Evolutionary conservation across 1,140 invertebrate genomes (phyloP).

Genomic region (Papilio xuthus): DNA sequence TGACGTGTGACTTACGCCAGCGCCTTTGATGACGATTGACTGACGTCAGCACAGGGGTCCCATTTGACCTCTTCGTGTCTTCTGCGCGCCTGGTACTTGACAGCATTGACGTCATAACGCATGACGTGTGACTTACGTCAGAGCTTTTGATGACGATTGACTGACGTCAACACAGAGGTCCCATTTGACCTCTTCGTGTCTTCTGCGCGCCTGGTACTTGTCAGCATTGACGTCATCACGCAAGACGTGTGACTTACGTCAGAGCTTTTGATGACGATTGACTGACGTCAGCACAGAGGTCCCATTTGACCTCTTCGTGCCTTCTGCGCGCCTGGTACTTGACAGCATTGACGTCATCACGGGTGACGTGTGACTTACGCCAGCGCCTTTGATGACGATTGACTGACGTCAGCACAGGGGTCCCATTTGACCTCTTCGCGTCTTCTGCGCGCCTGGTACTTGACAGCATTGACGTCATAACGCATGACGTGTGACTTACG

Average conservation of each 20-base stretch:
- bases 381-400: background rate
- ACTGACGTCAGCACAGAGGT: no score
- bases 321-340: no score
- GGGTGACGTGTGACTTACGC: no score
- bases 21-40: background rate
- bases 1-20: slow-evolving; percentile 14
- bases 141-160: background rate
- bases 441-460: slow-evolving; percentile 69
- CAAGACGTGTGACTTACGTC: no score
- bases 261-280: background rate
- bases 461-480: slow-evolving; percentile 9
- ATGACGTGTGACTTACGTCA: slow-evolving; percentile 12
- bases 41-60: slow-evolving; percentile 28
- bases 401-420: background rate
- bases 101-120: slow-evolving; percentile 6
- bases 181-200: no score
- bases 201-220: no score
- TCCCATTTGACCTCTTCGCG: slow-evolving; percentile 62
- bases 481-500: slow-evolving; percentile 1
- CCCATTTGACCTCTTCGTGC: no score
- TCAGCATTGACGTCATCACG: no score
- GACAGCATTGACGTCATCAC: no score
- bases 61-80: slow-evolving; percentile 62
- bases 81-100: slow-evolving; percentile 66
- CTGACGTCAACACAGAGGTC: no score